phyloP scores from a whole-genome alignment of 2,888 invertebrate genomes.

The Cenopis cana region DNA sequence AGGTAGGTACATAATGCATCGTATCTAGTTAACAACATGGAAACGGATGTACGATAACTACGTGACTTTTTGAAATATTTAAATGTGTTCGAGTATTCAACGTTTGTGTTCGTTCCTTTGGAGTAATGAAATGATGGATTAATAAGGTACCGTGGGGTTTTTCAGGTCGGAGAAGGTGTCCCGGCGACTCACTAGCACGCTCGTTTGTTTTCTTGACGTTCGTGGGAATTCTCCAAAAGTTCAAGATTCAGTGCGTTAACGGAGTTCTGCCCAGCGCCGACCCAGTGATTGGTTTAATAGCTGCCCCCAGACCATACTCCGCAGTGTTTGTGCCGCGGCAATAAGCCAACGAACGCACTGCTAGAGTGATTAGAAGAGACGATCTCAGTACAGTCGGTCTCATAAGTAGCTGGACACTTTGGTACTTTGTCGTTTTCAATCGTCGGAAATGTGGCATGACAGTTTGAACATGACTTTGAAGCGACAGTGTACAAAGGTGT shows the following conservation, averaged over 20 bases:
- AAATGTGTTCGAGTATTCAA: too few relatives aligned
- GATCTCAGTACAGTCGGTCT: too few relatives aligned
- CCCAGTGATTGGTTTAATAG: conserved; percentile 38
- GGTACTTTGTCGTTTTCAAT: too few relatives aligned
- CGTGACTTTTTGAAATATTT: too few relatives aligned
- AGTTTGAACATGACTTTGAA: too few relatives aligned
- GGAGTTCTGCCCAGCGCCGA: conserved; percentile 38
- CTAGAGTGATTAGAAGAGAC: too few relatives aligned
- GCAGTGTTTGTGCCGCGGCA: conserved; percentile 32
- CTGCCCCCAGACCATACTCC: conserved; percentile 41
- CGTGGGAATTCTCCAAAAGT: conserved; percentile 77
- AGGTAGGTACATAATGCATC: too few relatives aligned
- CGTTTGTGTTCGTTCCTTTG: not conserved
- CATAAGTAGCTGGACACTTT: too few relatives aligned
- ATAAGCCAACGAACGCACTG: not conserved
- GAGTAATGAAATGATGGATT: not conserved
- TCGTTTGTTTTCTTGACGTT: conserved; percentile 81
- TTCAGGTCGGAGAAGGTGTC: conserved; percentile 81
- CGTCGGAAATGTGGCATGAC: too few relatives aligned
- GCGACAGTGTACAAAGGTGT: too few relatives aligned
- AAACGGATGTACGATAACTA: too few relatives aligned
- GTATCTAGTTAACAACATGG: too few relatives aligned
- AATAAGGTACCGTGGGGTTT: conserved; percentile 45
- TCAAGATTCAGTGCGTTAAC: conserved; percentile 43
- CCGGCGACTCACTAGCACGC: conserved; percentile 83